Evolutionary conservation across 1,140 invertebrate genomes (phyloP).

Genomic region (Subanguina moxae): DNA sequence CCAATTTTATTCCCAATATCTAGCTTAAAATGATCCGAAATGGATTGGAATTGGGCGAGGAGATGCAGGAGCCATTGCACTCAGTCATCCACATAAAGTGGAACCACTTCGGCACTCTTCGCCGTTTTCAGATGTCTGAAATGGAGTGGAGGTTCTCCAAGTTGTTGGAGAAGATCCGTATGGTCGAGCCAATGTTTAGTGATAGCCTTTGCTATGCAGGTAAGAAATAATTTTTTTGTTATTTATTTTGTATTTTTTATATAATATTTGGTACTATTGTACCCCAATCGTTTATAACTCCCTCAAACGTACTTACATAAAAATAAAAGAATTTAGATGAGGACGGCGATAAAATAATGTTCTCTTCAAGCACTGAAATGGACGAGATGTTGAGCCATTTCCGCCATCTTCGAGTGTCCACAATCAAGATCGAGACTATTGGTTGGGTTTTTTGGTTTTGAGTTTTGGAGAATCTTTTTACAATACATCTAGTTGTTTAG

Average conservation of each 20-base stretch:
- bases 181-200: conserved; percentile 30
- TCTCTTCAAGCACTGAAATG: conserved; percentile 22
- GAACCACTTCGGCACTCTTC: conserved; percentile 19
- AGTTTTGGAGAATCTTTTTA: conserved; percentile 1
- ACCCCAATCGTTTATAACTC: too few species aligned
- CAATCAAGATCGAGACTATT: conserved; percentile 21
- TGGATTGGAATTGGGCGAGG: conserved; percentile 1
- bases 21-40: not conserved
- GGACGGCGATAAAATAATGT: conserved; percentile 32
- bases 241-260: too few species aligned
- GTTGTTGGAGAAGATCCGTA: conserved; percentile 21
- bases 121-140: conserved; percentile 17
- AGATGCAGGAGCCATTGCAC: not conserved
- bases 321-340: conserved; percentile 30
- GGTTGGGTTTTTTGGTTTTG: conserved; percentile 14
- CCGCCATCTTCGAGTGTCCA: conserved; percentile 11
- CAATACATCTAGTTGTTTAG: not conserved
- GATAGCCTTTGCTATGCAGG: conserved; percentile 31
- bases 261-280: too few species aligned
- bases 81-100: conserved; percentile 24
- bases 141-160: conserved; percentile 26
- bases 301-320: too few species aligned
- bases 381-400: conserved; percentile 19
- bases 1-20: not conserved
- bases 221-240: conserved; percentile 17